These are phyloP conservation scores for Herpetotheres cachinnans DNA, from an alignment of 2,113 vertebrate genomes.

Conservation along the genomic window DNA sequence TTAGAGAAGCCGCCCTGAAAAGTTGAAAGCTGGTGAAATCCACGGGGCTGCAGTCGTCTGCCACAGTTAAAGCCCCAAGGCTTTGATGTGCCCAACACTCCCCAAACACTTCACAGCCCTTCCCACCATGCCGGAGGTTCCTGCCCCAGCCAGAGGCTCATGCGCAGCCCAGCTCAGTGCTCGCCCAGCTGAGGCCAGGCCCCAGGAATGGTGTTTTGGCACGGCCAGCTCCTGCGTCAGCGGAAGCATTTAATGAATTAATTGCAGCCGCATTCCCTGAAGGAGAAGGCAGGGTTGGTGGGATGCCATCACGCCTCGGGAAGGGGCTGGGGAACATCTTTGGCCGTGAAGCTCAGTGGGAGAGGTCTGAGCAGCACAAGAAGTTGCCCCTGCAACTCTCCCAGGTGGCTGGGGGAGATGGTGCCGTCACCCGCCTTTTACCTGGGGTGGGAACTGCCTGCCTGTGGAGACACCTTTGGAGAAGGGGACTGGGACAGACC, in stretches of 20 bases:
- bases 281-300: neutral
- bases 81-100: neutral
- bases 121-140: neutral
- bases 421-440: neutral
- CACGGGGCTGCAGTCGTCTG: rapidly evolving
- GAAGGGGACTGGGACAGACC: neutral
- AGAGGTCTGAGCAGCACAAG: neutral
- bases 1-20: neutral
- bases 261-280: neutral
- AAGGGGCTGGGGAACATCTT: neutral
- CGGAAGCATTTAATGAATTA: constrained; percentile 18
- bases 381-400: neutral
- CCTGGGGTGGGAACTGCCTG: neutral
- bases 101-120: neutral
- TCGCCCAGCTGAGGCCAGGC: neutral
- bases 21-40: neutral
- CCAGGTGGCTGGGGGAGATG: neutral
- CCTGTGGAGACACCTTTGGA: neutral
- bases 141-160: neutral
- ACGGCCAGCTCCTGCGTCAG: neutral
- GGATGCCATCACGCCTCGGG: neutral
- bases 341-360: neutral
- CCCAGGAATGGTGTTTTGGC: neutral
- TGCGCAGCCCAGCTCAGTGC: neutral
- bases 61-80: neutral